phyloP scores from a whole-genome alignment of 1,140 invertebrate genomes.

The Macrostomum lignano region DNA sequence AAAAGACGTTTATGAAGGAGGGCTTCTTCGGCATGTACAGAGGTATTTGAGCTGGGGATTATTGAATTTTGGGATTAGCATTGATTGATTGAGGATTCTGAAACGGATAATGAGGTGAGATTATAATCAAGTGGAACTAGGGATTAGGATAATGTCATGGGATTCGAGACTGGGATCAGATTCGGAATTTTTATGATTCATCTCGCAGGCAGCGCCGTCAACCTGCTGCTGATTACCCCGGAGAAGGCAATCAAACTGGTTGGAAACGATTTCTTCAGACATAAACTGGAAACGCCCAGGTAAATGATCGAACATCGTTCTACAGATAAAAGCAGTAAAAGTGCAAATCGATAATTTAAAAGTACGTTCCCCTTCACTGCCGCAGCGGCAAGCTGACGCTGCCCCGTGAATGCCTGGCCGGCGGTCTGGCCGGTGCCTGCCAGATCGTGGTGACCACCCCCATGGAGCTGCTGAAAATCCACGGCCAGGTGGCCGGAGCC shows the following conservation, averaged over 20 bases:
- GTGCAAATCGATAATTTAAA: too few relatives aligned
- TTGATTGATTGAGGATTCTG: too few relatives aligned
- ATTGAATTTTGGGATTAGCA: too few relatives aligned
- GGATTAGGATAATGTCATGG: too few relatives aligned
- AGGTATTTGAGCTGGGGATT: too few relatives aligned
- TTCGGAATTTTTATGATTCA: not conserved
- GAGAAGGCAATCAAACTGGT: constrained; percentile 97
- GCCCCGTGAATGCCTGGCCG: constrained; percentile 52
- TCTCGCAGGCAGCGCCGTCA: constrained; percentile 50
- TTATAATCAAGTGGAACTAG: too few relatives aligned
- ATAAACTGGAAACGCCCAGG: constrained; percentile 36
- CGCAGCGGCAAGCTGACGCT: constrained; percentile 37
- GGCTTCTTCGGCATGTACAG: constrained; percentile 91
- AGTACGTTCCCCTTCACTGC: not conserved
- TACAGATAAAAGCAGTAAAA: too few relatives aligned
- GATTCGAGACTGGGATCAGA: too few relatives aligned
- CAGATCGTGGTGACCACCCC: constrained; percentile 93
- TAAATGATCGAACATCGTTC: constrained; percentile 9
- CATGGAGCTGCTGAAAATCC: constrained; percentile 95
- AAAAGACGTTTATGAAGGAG: constrained; percentile 60
- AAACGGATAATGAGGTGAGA: too few relatives aligned
- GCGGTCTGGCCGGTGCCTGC: constrained; percentile 70
- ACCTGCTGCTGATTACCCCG: constrained; percentile 84
- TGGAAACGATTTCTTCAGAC: constrained; percentile 83
- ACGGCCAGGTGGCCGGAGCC: constrained; percentile 40